These are phyloP conservation scores for Eretmochelys imbricata DNA, from an alignment of 2,113 vertebrate genomes.

Conservation along the genomic window DNA sequence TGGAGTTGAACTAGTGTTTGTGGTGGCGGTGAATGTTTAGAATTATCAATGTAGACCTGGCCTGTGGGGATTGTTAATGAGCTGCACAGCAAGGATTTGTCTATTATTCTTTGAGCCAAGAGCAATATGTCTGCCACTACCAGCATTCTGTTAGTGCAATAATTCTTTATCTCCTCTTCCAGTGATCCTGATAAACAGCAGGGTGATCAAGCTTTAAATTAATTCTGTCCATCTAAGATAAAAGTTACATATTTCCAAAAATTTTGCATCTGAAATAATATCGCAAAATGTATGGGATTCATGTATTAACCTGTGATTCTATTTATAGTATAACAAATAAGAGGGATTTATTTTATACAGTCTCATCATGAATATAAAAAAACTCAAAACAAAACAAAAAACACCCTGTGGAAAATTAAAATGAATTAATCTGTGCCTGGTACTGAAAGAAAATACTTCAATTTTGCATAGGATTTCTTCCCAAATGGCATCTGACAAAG, in stretches of 20 bases:
- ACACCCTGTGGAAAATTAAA: neutral
- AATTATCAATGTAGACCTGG: neutral
- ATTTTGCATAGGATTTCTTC: slow-evolving; percentile 20
- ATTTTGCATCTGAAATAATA: neutral
- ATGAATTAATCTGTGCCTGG: neutral
- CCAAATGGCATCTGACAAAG: neutral
- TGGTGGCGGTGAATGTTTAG: neutral
- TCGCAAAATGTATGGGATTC: neutral
- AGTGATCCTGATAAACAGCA: neutral
- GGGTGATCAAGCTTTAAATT: slow-evolving; percentile 11
- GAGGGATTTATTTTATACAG: neutral
- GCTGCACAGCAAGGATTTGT: neutral
- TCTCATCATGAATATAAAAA: neutral
- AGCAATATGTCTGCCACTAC: neutral
- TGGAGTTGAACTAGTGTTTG: fast-evolving
- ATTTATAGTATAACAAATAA: slow-evolving; percentile 4
- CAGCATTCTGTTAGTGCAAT: neutral
- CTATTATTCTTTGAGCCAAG: neutral
- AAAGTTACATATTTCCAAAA: neutral
- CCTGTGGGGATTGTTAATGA: neutral
- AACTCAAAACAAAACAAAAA: neutral
- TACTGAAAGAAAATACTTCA: slow-evolving; percentile 4
- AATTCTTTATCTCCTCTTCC: neutral
- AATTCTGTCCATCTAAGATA: neutral
- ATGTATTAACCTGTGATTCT: neutral